phyloP scores from a whole-genome alignment of 2,888 invertebrate genomes.

The Tricholauxania praeusta region DNA sequence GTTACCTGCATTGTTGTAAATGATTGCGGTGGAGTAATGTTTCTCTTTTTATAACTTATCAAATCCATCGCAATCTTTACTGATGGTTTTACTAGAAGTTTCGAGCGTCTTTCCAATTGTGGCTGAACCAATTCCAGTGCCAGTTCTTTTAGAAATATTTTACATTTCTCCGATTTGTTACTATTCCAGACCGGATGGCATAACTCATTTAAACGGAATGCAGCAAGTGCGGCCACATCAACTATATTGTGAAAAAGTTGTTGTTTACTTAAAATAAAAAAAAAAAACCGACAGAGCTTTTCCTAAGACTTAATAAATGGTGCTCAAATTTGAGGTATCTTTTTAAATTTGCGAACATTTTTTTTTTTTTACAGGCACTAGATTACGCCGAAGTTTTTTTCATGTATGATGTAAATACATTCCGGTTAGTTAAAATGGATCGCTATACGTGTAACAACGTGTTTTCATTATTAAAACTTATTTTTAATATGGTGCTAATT shows the following conservation, averaged over 20 bases:
- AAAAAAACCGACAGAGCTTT: too few species aligned
- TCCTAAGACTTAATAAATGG: too few species aligned
- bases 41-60: background rate
- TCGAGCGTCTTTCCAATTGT: background rate
- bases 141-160: background rate
- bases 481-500: too few species aligned
- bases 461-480: too few species aligned
- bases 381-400: too few species aligned
- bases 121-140: background rate
- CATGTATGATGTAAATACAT: too few species aligned
- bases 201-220: background rate
- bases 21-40: background rate
- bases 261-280: too few species aligned
- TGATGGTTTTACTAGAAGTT: background rate
- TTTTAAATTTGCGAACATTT: too few species aligned
- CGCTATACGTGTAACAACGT: too few species aligned
- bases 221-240: conserved; percentile 3
- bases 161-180: background rate
- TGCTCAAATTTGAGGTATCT: too few species aligned
- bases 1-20: background rate
- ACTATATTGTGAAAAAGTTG: conserved; percentile 3
- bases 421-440: too few species aligned
- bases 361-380: too few species aligned
- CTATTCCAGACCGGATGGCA: background rate
- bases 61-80: conserved; percentile 1